Conservation (phyloP, 2,888 invertebrate genomes). For the Mantis religiosa region DNA sequence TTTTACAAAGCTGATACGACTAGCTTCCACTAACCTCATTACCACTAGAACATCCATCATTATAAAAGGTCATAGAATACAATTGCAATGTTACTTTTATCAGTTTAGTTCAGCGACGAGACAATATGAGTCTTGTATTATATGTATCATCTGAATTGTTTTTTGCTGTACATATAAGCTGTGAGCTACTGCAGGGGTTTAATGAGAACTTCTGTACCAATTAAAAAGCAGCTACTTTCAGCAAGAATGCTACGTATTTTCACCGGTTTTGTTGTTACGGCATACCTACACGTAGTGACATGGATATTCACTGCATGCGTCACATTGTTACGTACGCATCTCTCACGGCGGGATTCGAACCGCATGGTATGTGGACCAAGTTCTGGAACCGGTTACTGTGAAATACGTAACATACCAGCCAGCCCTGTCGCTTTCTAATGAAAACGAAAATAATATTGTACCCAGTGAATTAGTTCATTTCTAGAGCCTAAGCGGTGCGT, state of each 20-base stretch:
- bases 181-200: too few relatives aligned
- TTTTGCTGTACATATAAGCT: too few relatives aligned
- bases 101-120: too few relatives aligned
- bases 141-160: too few relatives aligned
- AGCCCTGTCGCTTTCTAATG: neutral
- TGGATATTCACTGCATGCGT: neutral
- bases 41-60: neutral
- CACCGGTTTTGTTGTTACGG: neutral
- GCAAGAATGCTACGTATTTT: neutral
- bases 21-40: neutral
- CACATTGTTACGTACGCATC: neutral
- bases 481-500: neutral
- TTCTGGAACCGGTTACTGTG: neutral
- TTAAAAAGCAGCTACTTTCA: too few relatives aligned
- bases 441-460: neutral
- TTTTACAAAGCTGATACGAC: too few relatives aligned
- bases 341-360: neutral
- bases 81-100: too few relatives aligned
- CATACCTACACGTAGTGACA: neutral
- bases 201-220: too few relatives aligned
- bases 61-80: too few relatives aligned
- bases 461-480: neutral
- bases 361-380: neutral
- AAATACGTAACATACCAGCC: neutral
- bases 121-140: too few relatives aligned